Percentiles rank a stretch among this genome's conserved stretches.
phyloP scores from a whole-genome alignment of 2,888 invertebrate species.

The Dioctria linearis region DNA sequence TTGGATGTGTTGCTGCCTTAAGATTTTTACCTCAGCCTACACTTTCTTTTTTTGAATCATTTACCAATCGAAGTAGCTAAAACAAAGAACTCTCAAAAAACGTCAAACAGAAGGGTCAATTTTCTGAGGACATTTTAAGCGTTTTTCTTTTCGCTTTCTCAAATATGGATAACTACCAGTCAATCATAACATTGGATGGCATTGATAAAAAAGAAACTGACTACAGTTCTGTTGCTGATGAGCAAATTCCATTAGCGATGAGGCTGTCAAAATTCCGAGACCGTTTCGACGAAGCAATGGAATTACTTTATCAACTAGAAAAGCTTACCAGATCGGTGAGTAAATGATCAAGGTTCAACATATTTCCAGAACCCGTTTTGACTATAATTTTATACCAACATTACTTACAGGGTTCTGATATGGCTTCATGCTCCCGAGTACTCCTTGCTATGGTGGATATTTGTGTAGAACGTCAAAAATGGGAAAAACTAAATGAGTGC shows the following conservation, averaged over 20 bases:
- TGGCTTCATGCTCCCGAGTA: slow-evolving; percentile 89
- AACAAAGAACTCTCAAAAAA: too few relatives aligned
- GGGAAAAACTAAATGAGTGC: slow-evolving; percentile 90
- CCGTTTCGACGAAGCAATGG: slow-evolving; percentile 53
- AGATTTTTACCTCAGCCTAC: too few relatives aligned
- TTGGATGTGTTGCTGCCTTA: too few relatives aligned
- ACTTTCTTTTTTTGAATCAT: too few relatives aligned
- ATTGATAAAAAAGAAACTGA: slow-evolving; percentile 96
- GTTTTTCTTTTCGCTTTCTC: too few relatives aligned
- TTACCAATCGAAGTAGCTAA: too few relatives aligned
- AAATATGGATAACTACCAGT: too few relatives aligned
- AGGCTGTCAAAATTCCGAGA: slow-evolving; percentile 88
- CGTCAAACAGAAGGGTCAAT: too few relatives aligned
- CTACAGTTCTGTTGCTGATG: slow-evolving; percentile 92
- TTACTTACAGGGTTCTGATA: slow-evolving; percentile 73
- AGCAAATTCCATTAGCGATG: slow-evolving; percentile 93
- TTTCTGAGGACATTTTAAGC: too few relatives aligned
- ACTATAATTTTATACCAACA: background rate
- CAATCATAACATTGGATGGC: too few relatives aligned
- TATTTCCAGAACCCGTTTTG: too few relatives aligned
- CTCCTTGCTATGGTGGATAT: slow-evolving; percentile 90
- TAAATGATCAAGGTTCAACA: background rate
- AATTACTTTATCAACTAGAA: slow-evolving; percentile 55
- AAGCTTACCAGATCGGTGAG: slow-evolving; percentile 55
- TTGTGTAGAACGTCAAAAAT: slow-evolving; percentile 88